These are phyloP conservation scores for Montifringilla adamsi DNA, from an alignment of 2,113 vertebrate genomes.

Conservation along the genomic window DNA sequence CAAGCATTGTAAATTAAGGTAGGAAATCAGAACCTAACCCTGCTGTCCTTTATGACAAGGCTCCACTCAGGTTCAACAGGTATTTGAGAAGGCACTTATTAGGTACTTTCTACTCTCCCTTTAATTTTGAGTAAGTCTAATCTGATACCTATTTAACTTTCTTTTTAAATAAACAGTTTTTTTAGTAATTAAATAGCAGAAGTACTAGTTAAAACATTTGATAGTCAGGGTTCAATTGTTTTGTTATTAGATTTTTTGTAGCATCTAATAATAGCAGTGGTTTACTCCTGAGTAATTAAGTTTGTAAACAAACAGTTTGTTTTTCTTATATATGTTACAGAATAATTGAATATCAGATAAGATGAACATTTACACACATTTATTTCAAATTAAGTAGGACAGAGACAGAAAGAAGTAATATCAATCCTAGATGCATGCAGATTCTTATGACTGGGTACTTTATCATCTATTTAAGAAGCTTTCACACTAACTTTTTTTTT, in stretches of 20 bases:
- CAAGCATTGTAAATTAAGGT: neutral
- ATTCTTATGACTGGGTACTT: neutral
- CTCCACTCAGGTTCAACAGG: neutral
- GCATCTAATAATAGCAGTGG: neutral
- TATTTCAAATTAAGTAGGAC: neutral
- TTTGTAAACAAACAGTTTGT: neutral
- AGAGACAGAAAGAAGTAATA: neutral
- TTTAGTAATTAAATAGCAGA: neutral
- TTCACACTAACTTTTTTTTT: neutral
- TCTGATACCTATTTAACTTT: neutral
- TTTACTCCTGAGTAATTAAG: neutral
- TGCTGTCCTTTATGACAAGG: neutral
- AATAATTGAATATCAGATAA: neutral
- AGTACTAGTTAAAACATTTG: neutral
- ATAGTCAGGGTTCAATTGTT: neutral
- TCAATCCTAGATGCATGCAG: neutral
- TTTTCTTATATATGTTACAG: neutral
- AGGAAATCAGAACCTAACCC: neutral
- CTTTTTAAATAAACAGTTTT: neutral
- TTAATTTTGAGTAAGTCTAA: neutral
- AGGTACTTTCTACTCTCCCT: neutral
- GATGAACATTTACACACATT: neutral
- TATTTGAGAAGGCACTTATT: neutral
- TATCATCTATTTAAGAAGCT: neutral
- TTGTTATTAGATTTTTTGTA: neutral